Conservation (phyloP, 2,888 invertebrate species). For the Acanthoscelides obtectus region DNA sequence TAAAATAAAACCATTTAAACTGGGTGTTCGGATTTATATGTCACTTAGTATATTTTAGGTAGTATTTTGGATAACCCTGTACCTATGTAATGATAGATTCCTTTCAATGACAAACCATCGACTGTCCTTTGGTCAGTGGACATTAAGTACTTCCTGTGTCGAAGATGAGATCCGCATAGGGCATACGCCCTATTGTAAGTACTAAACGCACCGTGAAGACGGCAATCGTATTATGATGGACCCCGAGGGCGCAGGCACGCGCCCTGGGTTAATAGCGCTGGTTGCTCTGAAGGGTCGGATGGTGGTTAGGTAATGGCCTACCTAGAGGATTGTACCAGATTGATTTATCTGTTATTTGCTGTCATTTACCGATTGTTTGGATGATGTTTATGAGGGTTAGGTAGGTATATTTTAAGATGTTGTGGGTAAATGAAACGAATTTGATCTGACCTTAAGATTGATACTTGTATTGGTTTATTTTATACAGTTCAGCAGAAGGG, state of each 20-base stretch:
- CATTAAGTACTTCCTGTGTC: not conserved
- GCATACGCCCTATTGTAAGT: not conserved
- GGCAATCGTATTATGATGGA: not conserved
- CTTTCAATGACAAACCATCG: too few species aligned
- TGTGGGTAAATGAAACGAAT: too few species aligned
- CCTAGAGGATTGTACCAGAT: not conserved
- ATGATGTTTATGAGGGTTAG: too few species aligned
- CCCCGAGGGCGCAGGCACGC: not conserved
- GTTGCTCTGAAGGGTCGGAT: not conserved
- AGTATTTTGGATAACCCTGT: too few species aligned
- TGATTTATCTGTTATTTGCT: not conserved
- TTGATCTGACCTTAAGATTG: too few species aligned
- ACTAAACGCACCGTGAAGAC: not conserved
- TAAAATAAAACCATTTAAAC: too few species aligned
- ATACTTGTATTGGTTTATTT: too few species aligned
- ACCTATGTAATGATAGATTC: too few species aligned
- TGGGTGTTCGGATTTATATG: too few species aligned
- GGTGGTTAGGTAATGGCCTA: not conserved
- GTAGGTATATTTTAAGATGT: too few species aligned
- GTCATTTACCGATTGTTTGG: not conserved
- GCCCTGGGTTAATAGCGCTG: not conserved
- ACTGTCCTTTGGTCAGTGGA: not conserved
- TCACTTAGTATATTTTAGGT: too few species aligned
- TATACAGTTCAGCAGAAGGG: too few species aligned
- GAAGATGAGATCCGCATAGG: not conserved